Conservation (phyloP, 2,797 vertebrate genomes). For the Ara ararauna region DNA sequence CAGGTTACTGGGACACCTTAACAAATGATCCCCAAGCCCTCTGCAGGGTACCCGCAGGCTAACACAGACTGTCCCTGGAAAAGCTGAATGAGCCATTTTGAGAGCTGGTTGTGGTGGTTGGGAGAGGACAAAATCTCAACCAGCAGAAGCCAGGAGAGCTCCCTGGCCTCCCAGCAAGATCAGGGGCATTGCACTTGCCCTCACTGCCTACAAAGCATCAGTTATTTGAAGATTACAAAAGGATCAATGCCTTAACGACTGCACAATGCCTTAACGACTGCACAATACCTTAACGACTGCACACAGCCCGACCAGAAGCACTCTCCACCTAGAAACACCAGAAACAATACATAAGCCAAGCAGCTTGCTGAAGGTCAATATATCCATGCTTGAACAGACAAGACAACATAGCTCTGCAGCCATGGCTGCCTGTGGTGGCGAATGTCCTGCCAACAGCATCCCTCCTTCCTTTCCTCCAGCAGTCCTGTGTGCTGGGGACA, state of each 20-base stretch:
- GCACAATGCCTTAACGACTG: rapidly evolving
- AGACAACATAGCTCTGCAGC: not conserved
- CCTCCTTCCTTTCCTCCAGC: not conserved
- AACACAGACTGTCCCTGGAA: not conserved
- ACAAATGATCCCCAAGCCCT: not conserved
- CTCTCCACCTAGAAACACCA: not conserved
- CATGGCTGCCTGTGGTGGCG: not conserved
- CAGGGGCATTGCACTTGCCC: rapidly evolving
- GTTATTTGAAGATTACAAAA: not conserved
- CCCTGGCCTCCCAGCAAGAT: not conserved
- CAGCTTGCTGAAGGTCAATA: not conserved
- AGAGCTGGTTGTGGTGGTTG: not conserved
- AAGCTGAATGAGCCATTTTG: not conserved
- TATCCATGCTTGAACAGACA: not conserved
- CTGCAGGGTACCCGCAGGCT: not conserved
- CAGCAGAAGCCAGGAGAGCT: not conserved
- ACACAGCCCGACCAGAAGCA: rapidly evolving
- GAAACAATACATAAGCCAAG: not conserved
- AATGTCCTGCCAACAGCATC: not conserved
- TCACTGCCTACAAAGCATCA: not conserved
- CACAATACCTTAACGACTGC: rapidly evolving
- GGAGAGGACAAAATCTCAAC: not conserved
- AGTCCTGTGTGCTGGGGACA: not conserved
- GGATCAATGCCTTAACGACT: not conserved
- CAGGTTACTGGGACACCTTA: not conserved